These are phyloP conservation scores for Pygoscelis antarcticus DNA, from an alignment of 2,113 vertebrate species.

Conservation along the genomic window DNA sequence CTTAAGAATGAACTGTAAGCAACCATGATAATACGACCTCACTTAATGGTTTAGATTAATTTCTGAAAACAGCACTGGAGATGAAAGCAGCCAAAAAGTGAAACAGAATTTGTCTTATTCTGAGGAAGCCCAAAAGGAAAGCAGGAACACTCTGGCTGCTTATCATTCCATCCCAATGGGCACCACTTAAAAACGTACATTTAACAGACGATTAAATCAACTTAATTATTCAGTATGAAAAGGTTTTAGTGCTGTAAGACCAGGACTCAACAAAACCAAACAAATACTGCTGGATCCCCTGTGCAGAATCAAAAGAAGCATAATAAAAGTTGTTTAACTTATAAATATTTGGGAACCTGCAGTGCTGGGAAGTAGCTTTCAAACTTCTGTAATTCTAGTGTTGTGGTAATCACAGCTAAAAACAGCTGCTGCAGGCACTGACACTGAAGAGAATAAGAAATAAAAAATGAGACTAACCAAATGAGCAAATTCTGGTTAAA, in stretches of 20 bases:
- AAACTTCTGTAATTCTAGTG: not conserved
- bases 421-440: not conserved
- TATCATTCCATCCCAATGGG: not conserved
- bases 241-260: not conserved
- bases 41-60: not conserved
- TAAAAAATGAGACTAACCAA: not conserved
- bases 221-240: not conserved
- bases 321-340: not conserved
- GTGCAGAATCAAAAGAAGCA: not conserved
- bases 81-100: not conserved
- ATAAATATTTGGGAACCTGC: slow-evolving; percentile 13
- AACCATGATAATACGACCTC: not conserved
- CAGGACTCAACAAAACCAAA: slow-evolving; percentile 9
- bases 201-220: not conserved
- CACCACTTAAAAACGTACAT: not conserved
- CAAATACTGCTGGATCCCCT: not conserved
- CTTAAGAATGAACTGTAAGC: not conserved
- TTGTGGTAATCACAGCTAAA: not conserved
- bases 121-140: not conserved
- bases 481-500: not conserved
- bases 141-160: not conserved
- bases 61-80: not conserved
- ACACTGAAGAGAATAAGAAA: not conserved
- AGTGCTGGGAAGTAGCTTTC: not conserved
- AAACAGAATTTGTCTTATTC: not conserved